Evolutionary conservation across 2,888 invertebrate genomes (phyloP).

Genomic region (Subacronicta megacephala): DNA sequence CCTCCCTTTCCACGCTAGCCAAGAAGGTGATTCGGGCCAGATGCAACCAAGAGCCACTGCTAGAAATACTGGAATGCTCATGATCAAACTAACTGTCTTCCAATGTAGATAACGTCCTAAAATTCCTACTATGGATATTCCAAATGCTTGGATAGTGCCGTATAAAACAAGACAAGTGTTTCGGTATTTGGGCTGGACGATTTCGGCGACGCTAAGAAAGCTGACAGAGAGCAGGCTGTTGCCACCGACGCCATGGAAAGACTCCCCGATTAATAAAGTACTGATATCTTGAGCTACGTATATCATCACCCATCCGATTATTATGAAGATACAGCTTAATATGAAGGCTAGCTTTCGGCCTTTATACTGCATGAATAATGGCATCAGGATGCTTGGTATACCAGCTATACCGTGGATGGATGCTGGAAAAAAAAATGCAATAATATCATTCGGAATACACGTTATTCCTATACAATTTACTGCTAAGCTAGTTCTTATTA

Average conservation of each 20-base stretch:
- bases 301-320: constrained; percentile 43
- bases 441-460: no score
- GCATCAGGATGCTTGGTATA: no score
- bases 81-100: constrained; percentile 38
- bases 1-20: no score
- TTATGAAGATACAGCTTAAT: constrained; percentile 35
- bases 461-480: no score
- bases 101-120: constrained; percentile 44
- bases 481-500: no score
- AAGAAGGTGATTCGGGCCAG: no score
- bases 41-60: constrained; percentile 28
- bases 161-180: constrained; percentile 34
- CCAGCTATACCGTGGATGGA: no score
- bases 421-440: no score
- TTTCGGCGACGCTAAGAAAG: constrained; percentile 45
- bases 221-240: constrained; percentile 39
- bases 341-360: no score
- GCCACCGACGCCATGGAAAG: constrained; percentile 45
- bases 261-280: constrained; percentile 37
- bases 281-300: constrained; percentile 23
- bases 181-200: constrained; percentile 45
- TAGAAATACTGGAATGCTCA: constrained; percentile 30
- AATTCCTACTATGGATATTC: constrained; percentile 34
- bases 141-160: constrained; percentile 30
- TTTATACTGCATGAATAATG: no score